Conservation (phyloP, 2,888 invertebrate species). For the Drosophila mettleri region DNA sequence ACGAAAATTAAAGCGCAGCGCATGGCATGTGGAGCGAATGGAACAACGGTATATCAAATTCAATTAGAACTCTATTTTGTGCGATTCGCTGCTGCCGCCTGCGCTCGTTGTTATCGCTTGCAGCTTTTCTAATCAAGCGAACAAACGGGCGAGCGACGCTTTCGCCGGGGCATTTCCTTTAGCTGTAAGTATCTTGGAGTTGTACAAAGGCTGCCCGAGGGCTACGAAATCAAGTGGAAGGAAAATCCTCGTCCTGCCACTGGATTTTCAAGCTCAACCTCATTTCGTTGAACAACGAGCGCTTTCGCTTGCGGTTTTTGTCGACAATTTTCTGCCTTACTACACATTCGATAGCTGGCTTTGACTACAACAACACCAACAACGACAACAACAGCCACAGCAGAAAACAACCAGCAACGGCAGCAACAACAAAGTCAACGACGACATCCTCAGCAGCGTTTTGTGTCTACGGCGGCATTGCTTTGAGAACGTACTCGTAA, state of each 20-base stretch:
- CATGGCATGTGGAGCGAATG: conserved; percentile 19
- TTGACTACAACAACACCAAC: conserved; percentile 52
- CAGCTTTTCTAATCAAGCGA: conserved; percentile 77
- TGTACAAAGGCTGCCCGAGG: conserved; percentile 47
- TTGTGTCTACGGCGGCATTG: conserved; percentile 38
- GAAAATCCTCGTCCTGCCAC: conserved; percentile 41
- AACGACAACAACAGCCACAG: neutral
- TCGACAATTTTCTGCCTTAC: conserved; percentile 79
- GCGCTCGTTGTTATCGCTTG: conserved; percentile 55
- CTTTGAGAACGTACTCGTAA: conserved; percentile 67
- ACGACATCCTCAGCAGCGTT: conserved; percentile 23
- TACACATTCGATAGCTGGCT: conserved; percentile 70
- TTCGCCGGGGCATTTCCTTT: conserved; percentile 44
- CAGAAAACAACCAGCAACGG: no score
- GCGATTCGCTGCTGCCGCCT: conserved; percentile 10
- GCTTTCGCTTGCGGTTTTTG: conserved; percentile 26
- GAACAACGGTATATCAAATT: conserved; percentile 64
- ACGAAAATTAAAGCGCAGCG: conserved; percentile 42
- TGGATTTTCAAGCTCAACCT: conserved; percentile 71
- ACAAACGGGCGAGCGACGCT: conserved; percentile 32
- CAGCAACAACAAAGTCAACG: conserved; percentile 39
- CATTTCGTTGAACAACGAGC: conserved; percentile 62
- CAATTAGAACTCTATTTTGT: conserved; percentile 72
- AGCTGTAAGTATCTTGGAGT: conserved; percentile 49
- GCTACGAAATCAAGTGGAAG: conserved; percentile 77